Evolutionary conservation across 1,140 invertebrate species (phyloP), one percentile per base, ranked within the genome.

Genomic region (Zaprionus africanus): DNA sequence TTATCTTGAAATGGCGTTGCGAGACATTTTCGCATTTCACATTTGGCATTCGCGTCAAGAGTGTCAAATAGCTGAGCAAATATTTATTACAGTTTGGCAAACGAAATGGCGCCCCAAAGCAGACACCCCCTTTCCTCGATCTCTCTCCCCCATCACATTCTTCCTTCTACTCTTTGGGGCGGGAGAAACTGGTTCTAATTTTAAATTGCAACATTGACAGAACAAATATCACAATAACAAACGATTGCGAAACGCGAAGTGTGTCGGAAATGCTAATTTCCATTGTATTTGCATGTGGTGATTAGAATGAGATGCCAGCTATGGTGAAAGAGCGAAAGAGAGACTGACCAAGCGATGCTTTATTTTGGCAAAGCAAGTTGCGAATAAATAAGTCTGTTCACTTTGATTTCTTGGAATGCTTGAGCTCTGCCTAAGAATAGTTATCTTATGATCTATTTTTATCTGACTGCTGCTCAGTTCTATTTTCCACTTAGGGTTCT

Each of bases 251-350:
- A 74, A 82, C 72, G 75, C 63, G 75, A 82, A 82, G 80, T 76
- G 80, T 76, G 76, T 82, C 80, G 53, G 41, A 76, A 67, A 71
- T 82, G 76, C 80, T 76, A 82, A 82, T 79, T 76, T 79, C 38
- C 65, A 19, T 54, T 56, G 60, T 46, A n/a, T 41, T 41, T 56
- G 15, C 38, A 28, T 36, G 31, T 36, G 19, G 19, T 66, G 53
- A 64, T 79, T 41, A 17, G 36, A 46, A 19, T 24, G 46, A 51
- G 65, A 49, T 2, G 58, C 26, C 36, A 63, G 46, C 49, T 62
- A 41, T 49, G 61, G 9, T 11, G 51, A 19, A 6, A 28, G 36
- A 28, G n/a, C n/a, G 17, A 17, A 13, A 6, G 19, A 53, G 5
- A 56, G 51, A 28, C 19, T n/a, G 15, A 53, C 15, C 15, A 13